Percentiles rank a stretch among this genome's conserved stretches.
Conservation (phyloP, 2,113 vertebrate genomes). For the Semnopithecus entellus region DNA sequence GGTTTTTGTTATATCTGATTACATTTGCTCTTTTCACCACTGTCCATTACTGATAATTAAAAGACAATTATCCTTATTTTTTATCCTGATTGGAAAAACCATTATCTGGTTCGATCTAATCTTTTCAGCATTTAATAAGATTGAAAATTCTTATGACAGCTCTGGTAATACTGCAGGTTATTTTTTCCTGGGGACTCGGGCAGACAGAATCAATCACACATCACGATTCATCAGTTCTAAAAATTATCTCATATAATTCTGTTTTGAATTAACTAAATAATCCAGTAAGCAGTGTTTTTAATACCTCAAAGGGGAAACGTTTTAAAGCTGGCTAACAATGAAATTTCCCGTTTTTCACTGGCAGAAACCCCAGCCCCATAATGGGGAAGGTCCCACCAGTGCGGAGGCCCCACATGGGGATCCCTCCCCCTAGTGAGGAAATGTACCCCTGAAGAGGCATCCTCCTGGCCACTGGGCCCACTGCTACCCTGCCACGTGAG, state of each 20-base stretch:
- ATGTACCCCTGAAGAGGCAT: conserved; percentile 47
- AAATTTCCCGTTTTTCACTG: conserved; percentile 64
- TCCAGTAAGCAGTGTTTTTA: conserved; percentile 51
- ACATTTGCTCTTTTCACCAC: neutral
- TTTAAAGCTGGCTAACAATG: conserved; percentile 51
- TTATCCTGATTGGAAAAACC: neutral
- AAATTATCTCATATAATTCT: neutral
- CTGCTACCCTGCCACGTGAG: conserved; percentile 33
- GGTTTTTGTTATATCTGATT: neutral
- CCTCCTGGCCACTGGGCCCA: conserved; percentile 14
- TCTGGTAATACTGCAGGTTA: neutral
- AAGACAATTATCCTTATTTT: neutral
- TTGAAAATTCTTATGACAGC: neutral
- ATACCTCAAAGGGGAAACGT: conserved; percentile 34
- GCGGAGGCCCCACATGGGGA: conserved; percentile 46
- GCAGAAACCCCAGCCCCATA: conserved; percentile 61
- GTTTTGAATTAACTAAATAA: conserved; percentile 3
- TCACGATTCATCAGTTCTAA: neutral
- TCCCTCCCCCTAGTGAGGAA: conserved; percentile 33
- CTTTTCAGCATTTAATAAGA: conserved; percentile 2
- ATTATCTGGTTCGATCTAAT: neutral
- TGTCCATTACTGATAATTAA: neutral
- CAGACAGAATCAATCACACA: neutral
- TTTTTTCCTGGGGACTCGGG: neutral
- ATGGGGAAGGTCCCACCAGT: conserved; percentile 59